phyloP scores from a whole-genome alignment of 1,140 invertebrate species.

The Zaprionus taronus region DNA sequence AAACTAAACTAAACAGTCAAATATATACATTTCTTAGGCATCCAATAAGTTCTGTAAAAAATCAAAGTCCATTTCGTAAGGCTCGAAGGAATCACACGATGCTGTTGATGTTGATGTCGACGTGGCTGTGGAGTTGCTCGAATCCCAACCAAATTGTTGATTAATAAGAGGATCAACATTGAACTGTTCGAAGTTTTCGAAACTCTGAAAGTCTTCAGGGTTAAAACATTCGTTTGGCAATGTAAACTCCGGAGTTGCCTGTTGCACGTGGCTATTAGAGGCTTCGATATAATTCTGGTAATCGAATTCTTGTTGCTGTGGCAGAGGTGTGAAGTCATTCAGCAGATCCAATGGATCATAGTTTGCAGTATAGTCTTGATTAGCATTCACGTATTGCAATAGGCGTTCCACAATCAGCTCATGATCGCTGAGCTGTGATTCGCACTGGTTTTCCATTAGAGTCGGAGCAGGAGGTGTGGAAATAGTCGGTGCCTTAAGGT shows the following conservation, averaged over 20 bases:
- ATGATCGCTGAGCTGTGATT: constrained; percentile 28
- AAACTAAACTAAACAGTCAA: neutral
- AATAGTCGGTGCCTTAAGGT: neutral
- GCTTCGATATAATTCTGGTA: neutral
- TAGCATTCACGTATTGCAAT: constrained; percentile 44
- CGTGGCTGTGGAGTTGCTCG: constrained; percentile 29
- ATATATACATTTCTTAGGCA: constrained; percentile 15
- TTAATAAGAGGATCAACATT: neutral
- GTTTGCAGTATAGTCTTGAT: neutral
- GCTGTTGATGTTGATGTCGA: constrained; percentile 31
- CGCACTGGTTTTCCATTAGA: neutral
- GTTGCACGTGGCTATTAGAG: neutral
- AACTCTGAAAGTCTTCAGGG: neutral
- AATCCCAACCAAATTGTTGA: constrained; percentile 46
- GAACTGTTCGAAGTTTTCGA: neutral
- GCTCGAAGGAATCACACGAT: constrained; percentile 39
- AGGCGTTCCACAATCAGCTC: constrained; percentile 63
- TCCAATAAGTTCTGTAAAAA: constrained; percentile 66
- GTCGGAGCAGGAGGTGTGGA: neutral
- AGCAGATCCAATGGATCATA: neutral
- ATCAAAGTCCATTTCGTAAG: constrained; percentile 54
- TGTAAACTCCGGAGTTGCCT: neutral
- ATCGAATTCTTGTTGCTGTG: neutral
- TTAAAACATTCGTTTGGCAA: neutral
- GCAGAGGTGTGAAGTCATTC: neutral